Percentiles rank a stretch among this genome's conserved stretches.
These are phyloP conservation scores for Erebia aethiops DNA, from an alignment of 2,888 invertebrate genomes.

Conservation along the genomic window DNA sequence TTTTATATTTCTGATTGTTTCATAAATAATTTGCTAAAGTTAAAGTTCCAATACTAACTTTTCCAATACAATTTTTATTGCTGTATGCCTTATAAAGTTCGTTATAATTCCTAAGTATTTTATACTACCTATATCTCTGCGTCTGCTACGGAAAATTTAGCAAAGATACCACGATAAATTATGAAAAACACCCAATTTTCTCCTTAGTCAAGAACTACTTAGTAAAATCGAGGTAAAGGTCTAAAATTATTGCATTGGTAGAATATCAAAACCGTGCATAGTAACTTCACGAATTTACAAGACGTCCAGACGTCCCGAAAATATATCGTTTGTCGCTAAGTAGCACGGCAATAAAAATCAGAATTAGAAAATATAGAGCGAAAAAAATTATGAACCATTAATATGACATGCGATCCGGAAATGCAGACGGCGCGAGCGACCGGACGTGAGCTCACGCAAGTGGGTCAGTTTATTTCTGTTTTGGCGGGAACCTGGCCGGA, in stretches of 20 bases:
- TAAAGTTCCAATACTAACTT: too few species aligned
- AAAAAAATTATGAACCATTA: slow-evolving; percentile 70
- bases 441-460: slow-evolving; percentile 75
- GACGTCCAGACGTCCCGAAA: slow-evolving; percentile 6
- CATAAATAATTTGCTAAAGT: not conserved
- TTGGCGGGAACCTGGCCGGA: slow-evolving; percentile 83
- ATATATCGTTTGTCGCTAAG: slow-evolving; percentile 22
- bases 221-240: too few species aligned
- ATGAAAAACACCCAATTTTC: too few species aligned
- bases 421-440: slow-evolving; percentile 71
- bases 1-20: not conserved
- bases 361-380: slow-evolving; percentile 36
- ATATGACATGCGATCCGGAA: slow-evolving; percentile 79
- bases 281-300: not conserved
- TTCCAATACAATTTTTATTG: too few species aligned
- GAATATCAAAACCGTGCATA: not conserved
- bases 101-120: too few species aligned
- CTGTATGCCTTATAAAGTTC: too few species aligned
- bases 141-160: not conserved
- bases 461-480: slow-evolving; percentile 82
- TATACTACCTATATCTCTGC: too few species aligned
- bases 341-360: slow-evolving; percentile 32
- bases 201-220: too few species aligned
- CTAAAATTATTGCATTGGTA: not conserved
- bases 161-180: too few species aligned